Conservation (phyloP, 2,113 vertebrate species). For the Phrynocephalus versicolor region DNA sequence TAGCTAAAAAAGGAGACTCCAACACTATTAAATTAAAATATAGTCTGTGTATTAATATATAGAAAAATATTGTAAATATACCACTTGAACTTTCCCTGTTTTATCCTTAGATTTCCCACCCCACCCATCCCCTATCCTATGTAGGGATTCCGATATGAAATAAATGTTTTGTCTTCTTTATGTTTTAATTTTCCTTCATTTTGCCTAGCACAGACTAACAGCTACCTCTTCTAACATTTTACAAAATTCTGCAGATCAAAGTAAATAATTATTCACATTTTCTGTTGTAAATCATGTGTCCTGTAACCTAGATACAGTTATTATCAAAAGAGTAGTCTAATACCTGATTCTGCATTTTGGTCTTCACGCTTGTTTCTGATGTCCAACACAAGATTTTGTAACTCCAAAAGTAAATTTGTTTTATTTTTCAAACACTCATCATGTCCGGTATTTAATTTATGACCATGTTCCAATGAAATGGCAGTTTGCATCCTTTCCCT, state of each 20-base stretch:
- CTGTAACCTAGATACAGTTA: neutral
- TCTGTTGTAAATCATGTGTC: neutral
- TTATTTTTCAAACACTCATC: slow-evolving; percentile 50
- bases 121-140: too few species aligned
- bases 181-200: too few species aligned
- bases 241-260: neutral
- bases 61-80: too few species aligned
- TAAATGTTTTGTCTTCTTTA: too few species aligned
- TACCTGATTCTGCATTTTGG: slow-evolving; percentile 51
- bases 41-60: too few species aligned
- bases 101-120: too few species aligned
- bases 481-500: slow-evolving; percentile 12
- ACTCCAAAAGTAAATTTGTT: slow-evolving; percentile 67
- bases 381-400: slow-evolving; percentile 70
- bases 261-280: neutral
- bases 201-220: too few species aligned
- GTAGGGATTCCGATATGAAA: too few species aligned
- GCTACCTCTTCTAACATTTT: too few species aligned
- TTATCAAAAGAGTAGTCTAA: slow-evolving; percentile 17
- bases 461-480: slow-evolving; percentile 48
- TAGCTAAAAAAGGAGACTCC: too few species aligned
- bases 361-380: slow-evolving; percentile 62
- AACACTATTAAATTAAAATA: too few species aligned
- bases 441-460: slow-evolving; percentile 53
- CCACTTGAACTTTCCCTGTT: too few species aligned